Evolutionary conservation across 92 coral and sea anemone species (phyloP).

Genomic region (Umimayanthus kanabou): DNA sequence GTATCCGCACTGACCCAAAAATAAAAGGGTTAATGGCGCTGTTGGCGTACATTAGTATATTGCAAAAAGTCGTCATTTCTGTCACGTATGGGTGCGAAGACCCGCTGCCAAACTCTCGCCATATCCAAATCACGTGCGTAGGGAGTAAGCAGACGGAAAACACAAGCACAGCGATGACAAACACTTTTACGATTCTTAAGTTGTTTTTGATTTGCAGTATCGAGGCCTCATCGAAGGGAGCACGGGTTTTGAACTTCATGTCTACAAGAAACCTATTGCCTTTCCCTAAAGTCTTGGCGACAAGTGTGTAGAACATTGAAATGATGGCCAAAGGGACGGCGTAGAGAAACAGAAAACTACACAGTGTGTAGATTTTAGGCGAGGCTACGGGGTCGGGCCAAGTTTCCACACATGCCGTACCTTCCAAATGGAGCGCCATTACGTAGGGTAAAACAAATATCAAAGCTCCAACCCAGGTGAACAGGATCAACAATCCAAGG

Average conservation of each 20-base stretch:
- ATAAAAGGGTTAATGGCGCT: constrained; percentile 62
- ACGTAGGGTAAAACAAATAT: constrained; percentile 61
- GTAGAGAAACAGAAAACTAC: constrained; percentile 32
- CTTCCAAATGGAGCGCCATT: constrained; percentile 42
- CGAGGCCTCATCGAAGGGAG: constrained; percentile 19
- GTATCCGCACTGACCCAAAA: constrained; percentile 45
- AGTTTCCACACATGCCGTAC: constrained; percentile 47
- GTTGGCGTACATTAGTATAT: constrained; percentile 48
- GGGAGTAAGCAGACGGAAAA: constrained; percentile 55
- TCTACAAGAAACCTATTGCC: constrained; percentile 7
- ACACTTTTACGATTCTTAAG: constrained; percentile 39
- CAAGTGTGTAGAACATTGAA: constrained; percentile 32
- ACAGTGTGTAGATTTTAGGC: constrained; percentile 27
- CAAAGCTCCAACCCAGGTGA: constrained; percentile 59
- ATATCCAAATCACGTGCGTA: constrained; percentile 52
- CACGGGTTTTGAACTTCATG: constrained; percentile 12
- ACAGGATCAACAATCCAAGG: constrained; percentile 45
- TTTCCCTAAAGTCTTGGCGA: constrained; percentile 31
- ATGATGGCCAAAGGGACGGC: constrained; percentile 36
- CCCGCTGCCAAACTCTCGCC: constrained; percentile 51
- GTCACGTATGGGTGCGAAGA: constrained; percentile 26
- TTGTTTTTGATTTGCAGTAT: constrained; percentile 38
- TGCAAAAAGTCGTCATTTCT: constrained; percentile 45
- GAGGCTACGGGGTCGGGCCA: constrained; percentile 56
- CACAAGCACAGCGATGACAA: constrained; percentile 50